Evolutionary conservation across 1,140 invertebrate genomes (phyloP), one percentile per base, ranked within the genome.

Genomic region (Hyphantria cunea): DNA sequence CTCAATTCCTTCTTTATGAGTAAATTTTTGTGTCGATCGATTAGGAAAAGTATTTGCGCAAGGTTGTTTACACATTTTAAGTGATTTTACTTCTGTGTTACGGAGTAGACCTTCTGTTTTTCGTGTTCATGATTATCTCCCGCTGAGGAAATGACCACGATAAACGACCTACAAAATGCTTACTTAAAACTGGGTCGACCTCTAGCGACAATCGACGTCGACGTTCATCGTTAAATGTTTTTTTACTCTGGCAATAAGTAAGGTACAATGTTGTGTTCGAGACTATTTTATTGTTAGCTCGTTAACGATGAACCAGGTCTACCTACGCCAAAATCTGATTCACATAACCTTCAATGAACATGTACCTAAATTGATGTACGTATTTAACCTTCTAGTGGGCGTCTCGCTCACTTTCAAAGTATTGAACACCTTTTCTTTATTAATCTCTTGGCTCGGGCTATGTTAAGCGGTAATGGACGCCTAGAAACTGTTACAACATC

Each of bases 151-250:
- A 58, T 48, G 74, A 72, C 67, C 59, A 66, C 76, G 76, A 79
- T 78, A 73, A 79, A 74, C 69, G 78, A 78, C 74, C 78, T 75
- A 79, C 73, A 75, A 72, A 76, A 75, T 70, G 55, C 55, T 58
- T 63, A 66, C 56, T 68, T 70, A 72, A 72, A 82, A 82, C 70
- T 82, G 73, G 80, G 78, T 78, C 80, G 73, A 68, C 68, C 68
- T 71, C 59, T 56, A 74, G 55, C 55, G 55, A 58, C 55, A 58
- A 48, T 49, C 55, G 52, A 44, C 55, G 55, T 49, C 55, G 66
- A 13, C 55, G 45, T 58, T 58, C 55, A 48, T 58, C 50, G 64
- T 65, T 58, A 58, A 58, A 58, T 58, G 55, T 49, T 58, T 58
- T 58, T 58, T 58, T 58, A 58, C 34, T 39, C 45, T 45, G 15